Evolutionary conservation across 1,140 invertebrate genomes (phyloP).

Genomic region (Pristionchus pacificus): DNA sequence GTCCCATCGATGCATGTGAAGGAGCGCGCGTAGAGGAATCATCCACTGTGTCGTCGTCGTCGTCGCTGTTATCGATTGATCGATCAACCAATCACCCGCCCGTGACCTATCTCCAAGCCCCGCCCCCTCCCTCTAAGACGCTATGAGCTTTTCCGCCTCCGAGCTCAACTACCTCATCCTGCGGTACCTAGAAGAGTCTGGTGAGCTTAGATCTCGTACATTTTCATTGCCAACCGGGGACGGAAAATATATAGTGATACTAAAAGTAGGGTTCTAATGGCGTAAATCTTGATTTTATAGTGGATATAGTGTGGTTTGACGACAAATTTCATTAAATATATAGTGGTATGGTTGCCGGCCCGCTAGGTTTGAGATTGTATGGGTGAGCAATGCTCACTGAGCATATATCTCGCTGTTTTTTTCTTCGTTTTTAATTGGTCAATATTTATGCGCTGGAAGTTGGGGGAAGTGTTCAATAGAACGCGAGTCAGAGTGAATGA

Average conservation of each 20-base stretch:
- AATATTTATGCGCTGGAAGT: too few relatives aligned
- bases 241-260: not conserved
- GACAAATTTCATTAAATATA: too few relatives aligned
- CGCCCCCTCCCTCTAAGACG: not conserved
- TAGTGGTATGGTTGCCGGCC: too few relatives aligned
- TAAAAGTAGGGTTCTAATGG: not conserved
- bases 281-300: not conserved
- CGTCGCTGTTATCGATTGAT: not conserved
- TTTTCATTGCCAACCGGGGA: too few relatives aligned
- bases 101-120: not conserved
- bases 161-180: constrained; percentile 16
- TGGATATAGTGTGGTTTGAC: constrained; percentile 1
- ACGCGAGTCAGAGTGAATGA: constrained; percentile 1
- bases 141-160: constrained; percentile 4
- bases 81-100: not conserved
- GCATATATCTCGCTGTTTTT: too few relatives aligned
- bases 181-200: constrained; percentile 5
- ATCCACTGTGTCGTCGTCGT: not conserved
- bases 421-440: too few relatives aligned
- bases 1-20: not conserved
- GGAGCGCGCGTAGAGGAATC: not conserved
- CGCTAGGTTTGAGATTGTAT: constrained; percentile 3
- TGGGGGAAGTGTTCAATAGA: too few relatives aligned
- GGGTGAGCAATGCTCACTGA: too few relatives aligned
- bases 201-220: not conserved